Conservation (phyloP, 2,113 vertebrate genomes). For the Ranitomeya imitator region DNA sequence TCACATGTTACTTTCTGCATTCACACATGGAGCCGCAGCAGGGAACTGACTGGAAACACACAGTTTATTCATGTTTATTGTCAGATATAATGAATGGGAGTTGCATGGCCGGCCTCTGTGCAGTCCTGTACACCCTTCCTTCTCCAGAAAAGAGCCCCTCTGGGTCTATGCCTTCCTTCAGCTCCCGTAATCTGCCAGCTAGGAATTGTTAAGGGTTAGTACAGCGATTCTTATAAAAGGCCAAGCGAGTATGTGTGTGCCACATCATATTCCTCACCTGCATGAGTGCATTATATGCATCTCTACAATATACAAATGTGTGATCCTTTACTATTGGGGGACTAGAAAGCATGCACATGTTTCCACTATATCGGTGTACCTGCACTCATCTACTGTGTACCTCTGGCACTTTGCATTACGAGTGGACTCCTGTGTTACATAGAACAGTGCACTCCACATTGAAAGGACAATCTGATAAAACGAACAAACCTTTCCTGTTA, state of each 20-base stretch:
- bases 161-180: neutral
- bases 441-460: conserved; percentile 41
- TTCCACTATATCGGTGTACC: conserved; percentile 17
- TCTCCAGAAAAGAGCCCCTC: neutral
- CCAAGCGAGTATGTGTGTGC: conserved; percentile 3
- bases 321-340: neutral
- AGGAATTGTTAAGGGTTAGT: conserved; percentile 48
- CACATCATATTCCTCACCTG: conserved; percentile 13
- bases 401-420: neutral
- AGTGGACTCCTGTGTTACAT: neutral
- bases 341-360: conserved; percentile 10
- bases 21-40: conserved; percentile 39
- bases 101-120: conserved; percentile 18
- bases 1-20: conserved; percentile 1
- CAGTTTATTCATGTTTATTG: conserved; percentile 52
- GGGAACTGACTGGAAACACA: conserved; percentile 38
- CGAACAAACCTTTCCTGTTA: conserved; percentile 9
- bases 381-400: conserved; percentile 17
- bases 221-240: conserved; percentile 39
- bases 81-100: conserved; percentile 24
- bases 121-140: conserved; percentile 26
- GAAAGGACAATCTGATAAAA: conserved; percentile 32
- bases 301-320: conserved; percentile 13
- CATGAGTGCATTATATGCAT: conserved; percentile 12
- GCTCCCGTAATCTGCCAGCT: conserved; percentile 4